Evolutionary conservation across 2,113 vertebrate genomes (phyloP).

Genomic region (Cololabis saira): DNA sequence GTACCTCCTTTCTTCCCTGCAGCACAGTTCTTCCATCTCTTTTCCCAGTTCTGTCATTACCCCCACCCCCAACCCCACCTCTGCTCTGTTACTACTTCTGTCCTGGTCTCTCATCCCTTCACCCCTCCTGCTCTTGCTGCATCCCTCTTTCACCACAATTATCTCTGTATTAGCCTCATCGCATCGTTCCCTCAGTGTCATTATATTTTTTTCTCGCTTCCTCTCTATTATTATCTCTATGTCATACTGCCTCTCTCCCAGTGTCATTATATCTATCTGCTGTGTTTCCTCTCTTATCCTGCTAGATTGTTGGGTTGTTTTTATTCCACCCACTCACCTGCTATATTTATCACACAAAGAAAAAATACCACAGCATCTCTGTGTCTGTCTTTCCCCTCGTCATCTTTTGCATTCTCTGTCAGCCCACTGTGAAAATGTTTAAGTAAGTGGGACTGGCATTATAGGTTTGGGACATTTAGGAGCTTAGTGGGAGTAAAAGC

Average conservation of each 20-base stretch:
- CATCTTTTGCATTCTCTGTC: conserved; percentile 44
- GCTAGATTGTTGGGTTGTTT: conserved; percentile 65
- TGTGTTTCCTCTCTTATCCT: conserved; percentile 67
- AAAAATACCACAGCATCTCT: conserved; percentile 72
- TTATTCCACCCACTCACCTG: conserved; percentile 76
- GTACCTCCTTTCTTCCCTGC: conserved; percentile 18
- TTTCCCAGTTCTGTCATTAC: conserved; percentile 25
- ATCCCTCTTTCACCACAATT: conserved; percentile 52
- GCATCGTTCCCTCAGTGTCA: conserved; percentile 50
- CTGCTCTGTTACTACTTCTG: conserved; percentile 19
- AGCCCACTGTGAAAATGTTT: conserved; percentile 63
- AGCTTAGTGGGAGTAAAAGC: conserved; percentile 51
- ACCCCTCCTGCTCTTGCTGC: conserved; percentile 18
- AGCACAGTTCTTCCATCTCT: conserved; percentile 21
- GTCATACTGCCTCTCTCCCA: conserved; percentile 61
- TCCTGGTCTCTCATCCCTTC: conserved; percentile 32
- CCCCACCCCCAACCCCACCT: conserved; percentile 11
- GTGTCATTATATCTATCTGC: conserved; percentile 68
- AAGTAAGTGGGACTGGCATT: conserved; percentile 61
- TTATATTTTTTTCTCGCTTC: conserved; percentile 47
- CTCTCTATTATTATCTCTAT: conserved; percentile 60
- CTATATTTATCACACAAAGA: conserved; percentile 77
- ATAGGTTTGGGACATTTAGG: conserved; percentile 41
- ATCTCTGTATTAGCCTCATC: conserved; percentile 52
- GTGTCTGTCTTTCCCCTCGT: conserved; percentile 61